Evolutionary conservation across 2,113 vertebrate genomes (phyloP), one percentile per base, ranked within the genome.

Genomic region (Archilochus colubris): DNA sequence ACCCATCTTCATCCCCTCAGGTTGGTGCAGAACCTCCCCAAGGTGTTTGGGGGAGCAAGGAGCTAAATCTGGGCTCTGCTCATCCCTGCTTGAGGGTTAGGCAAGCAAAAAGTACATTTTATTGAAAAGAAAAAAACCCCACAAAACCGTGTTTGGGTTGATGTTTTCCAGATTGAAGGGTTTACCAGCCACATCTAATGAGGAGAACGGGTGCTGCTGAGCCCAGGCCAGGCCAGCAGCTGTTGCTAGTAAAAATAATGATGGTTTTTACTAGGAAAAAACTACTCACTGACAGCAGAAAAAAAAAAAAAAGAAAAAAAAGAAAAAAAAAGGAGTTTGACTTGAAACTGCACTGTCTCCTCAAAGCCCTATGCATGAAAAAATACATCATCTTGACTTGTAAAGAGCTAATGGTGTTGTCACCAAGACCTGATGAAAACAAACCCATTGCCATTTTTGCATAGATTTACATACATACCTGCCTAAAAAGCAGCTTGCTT

Each of bases 201-300:
- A 84, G 73, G 50, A 63, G 73, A 66, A 18, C 0, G 58, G 66
- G 50, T 54, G 66, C 86, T 91, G 80, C 83, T 64, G 62, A 74
- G 57, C 73, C 5, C 31, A 74, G 57, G 43, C 73, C 77, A 72
- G 57, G 57, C 59, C 66, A 89, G 27, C 88, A 95, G 92, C 92
- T 95, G 92, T 5, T 89, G 46, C 74, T 89, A 58, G 93, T 79
- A 85, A 94, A 96, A 94, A 12, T 82, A 87, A 64, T 76, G 24
- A 12, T 46, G 59, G 31, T 30, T 83, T 88, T 94, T 48, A 51
- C 46, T 69, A n/a, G 69, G 89, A 36, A 89, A 86, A 70, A 93
- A 24, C 28, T 67, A 11, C 61, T 90, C 4, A 1, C 33, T 70
- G 69, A 48, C 73, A 86, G 79, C 79, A 93, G 68, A 72, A 68